Evolutionary conservation across 2,797 vertebrate genomes (phyloP).

Genomic region (Simalia tracyae): DNA sequence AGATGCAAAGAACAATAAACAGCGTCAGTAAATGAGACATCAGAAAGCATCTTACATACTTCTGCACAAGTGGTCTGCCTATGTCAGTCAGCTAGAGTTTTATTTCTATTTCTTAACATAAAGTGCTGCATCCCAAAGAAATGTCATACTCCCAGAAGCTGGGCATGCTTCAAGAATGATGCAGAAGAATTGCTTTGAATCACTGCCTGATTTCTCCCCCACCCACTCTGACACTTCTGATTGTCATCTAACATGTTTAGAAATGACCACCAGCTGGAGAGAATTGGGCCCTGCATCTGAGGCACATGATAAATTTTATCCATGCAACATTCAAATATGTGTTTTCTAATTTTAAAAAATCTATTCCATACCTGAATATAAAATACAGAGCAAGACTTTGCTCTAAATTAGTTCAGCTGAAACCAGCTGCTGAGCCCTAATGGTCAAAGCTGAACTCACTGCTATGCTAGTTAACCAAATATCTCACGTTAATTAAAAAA

Average conservation of each 20-base stretch:
- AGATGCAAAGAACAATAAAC: conserved; percentile 41
- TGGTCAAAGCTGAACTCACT: neutral
- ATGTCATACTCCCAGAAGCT: neutral
- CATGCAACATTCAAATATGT: neutral
- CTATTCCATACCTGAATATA: neutral
- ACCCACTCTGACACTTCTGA: neutral
- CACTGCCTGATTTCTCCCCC: neutral
- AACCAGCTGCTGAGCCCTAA: neutral
- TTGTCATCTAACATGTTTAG: neutral
- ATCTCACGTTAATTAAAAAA: neutral
- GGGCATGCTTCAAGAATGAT: neutral
- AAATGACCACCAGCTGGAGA: neutral
- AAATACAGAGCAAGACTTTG: neutral
- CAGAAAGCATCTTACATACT: conserved; percentile 34
- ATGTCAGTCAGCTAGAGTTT: neutral
- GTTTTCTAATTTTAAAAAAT: neutral
- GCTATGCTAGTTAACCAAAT: neutral
- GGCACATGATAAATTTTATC: neutral
- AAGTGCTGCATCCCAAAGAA: neutral
- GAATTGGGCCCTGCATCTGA: neutral
- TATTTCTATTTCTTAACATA: neutral
- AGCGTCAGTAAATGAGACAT: conserved; percentile 53
- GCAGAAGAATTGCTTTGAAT: neutral
- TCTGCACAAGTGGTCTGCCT: neutral
- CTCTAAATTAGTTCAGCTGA: neutral